phyloP scores from a whole-genome alignment of 2,888 invertebrate species.

The Altica lythri region DNA sequence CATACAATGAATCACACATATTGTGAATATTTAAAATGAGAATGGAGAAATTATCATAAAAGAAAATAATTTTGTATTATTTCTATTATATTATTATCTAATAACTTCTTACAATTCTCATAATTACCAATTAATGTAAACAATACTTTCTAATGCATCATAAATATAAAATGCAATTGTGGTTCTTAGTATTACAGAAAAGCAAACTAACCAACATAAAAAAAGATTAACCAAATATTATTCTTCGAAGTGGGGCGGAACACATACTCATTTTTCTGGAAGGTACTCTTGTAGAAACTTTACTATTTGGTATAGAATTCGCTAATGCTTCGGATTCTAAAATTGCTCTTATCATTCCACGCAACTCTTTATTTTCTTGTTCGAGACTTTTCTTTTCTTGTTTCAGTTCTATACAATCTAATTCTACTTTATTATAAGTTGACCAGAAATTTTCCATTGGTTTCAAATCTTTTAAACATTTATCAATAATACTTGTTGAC shows the following conservation, averaged over 20 bases:
- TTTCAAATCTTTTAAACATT: constrained; percentile 43
- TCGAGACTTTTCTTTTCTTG: constrained; percentile 56
- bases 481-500: constrained; percentile 27
- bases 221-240: constrained; percentile 19
- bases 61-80: no score
- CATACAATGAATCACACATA: no score
- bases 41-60: no score
- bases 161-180: no score
- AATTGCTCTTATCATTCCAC: constrained; percentile 51
- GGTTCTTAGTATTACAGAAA: no score
- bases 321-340: constrained; percentile 51
- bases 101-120: no score
- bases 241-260: constrained; percentile 40
- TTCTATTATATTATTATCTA: no score
- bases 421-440: constrained; percentile 58
- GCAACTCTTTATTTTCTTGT: constrained; percentile 58
- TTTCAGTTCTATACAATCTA: constrained; percentile 53
- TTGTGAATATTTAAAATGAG: no score
- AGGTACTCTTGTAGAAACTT: constrained; percentile 39
- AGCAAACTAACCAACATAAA: no score
- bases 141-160: no score
- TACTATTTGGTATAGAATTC: constrained; percentile 38
- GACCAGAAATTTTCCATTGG: constrained; percentile 62
- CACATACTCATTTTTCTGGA: constrained; percentile 39
- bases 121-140: no score